phyloP scores from a whole-genome alignment of 2,888 invertebrate genomes.

The Chydorus sphaericus region DNA sequence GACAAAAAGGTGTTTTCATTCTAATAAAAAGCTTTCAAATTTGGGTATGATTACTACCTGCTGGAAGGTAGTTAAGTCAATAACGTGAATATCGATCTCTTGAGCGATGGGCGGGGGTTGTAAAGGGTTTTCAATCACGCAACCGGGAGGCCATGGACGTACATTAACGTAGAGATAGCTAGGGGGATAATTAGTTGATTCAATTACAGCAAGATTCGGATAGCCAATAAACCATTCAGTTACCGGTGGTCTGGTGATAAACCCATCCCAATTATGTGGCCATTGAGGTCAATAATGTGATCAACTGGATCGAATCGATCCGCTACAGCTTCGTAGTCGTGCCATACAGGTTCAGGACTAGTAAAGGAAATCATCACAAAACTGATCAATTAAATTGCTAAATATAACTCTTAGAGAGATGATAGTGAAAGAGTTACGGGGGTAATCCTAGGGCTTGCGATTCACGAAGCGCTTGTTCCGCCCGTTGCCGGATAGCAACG shows the following conservation, averaged over 20 bases:
- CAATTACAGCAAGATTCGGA: background rate
- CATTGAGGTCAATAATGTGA: conserved; percentile 65
- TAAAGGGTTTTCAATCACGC: conserved; percentile 54
- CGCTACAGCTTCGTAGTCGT: conserved; percentile 48
- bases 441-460: background rate
- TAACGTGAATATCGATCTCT: conserved; percentile 74
- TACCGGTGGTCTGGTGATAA: conserved; percentile 65
- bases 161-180: conserved; percentile 65
- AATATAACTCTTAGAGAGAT: no score
- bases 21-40: background rate
- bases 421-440: background rate
- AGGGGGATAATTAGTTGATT: background rate
- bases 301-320: conserved; percentile 50
- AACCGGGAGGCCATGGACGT: conserved; percentile 64
- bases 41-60: conserved; percentile 25
- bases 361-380: no score
- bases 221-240: conserved; percentile 13
- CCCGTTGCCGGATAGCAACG: conserved; percentile 21
- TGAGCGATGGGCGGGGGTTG: conserved; percentile 71
- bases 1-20: background rate
- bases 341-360: conserved; percentile 46
- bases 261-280: conserved; percentile 75
- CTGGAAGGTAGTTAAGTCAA: conserved; percentile 58
- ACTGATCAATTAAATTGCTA: no score
- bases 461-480: conserved; percentile 7